Base-by-base conservation (phyloP, 2,888 invertebrate species). In the Spilosoma lubricipeda region DNA sequence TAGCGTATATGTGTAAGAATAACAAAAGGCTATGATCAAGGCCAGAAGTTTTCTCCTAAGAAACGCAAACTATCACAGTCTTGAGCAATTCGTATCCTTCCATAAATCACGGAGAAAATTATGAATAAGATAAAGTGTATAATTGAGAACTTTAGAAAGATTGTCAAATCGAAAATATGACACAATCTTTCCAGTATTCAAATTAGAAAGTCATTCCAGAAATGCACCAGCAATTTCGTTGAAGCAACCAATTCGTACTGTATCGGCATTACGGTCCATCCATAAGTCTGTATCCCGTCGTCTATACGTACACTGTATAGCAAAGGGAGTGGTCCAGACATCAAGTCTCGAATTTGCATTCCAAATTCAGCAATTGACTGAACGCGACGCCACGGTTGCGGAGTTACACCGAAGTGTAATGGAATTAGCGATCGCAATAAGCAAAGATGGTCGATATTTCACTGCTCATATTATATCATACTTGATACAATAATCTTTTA, bases 301-400 rank as follows among this genome's bases (percentile, higher is more conserved):
- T 73, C 68, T 67, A 71, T 81, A 78, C 76, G 76, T 82, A 82
- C 76, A 67, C 67, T 74, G 73, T 81, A 81, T 66, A 78, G 79
- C 56, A 68, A 78, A 82, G 86, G 23, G 82, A 84, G 85, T 85
- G 85, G 90, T 82, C 87, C 85, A 86, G 88, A 90, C 90, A 89
- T 92, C 90, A 91, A 90, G 89, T 86, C 87, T 85, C 82, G 88
- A 90, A 93, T 93, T 92, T 92, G 91, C 92, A 93, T 93, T 88
- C 92, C 91, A 93, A 93, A 93, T 93, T 90, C 90, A 86, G 86
- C 92, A 91, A 93, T 93, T 93, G 93, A 93, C 90, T 89, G 89
- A 89, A 88, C 85, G 83, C 88, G 87, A 82, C 84, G 79, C 85
- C 81, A 78, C 72, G 73, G 67, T 79, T 72, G 39, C 75, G 0